phyloP scores from a whole-genome alignment of 2,888 invertebrate species.

The Lordiphosa andalusiaca region DNA sequence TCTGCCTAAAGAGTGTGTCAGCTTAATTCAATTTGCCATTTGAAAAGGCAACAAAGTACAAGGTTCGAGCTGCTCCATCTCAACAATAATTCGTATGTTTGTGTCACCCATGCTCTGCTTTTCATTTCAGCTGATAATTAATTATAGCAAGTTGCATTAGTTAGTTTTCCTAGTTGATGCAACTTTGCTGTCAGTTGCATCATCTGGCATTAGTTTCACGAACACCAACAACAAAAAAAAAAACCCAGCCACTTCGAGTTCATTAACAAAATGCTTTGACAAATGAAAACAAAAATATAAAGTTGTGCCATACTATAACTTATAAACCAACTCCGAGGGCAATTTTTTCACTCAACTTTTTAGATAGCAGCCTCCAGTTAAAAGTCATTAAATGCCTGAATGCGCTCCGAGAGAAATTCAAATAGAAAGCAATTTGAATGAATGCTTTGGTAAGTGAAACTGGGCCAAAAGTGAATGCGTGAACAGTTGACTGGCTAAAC shows the following conservation, averaged over 20 bases:
- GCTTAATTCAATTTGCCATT: background rate
- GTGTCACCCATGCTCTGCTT: too few species aligned
- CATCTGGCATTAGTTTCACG: background rate
- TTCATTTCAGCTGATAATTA: background rate
- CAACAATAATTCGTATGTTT: too few species aligned
- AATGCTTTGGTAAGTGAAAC: slow-evolving; percentile 26
- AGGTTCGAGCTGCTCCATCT: too few species aligned
- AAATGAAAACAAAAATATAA: slow-evolving; percentile 8
- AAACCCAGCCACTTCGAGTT: background rate
- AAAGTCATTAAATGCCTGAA: slow-evolving; percentile 16
- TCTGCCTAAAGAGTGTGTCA: background rate
- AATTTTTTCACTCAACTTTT: slow-evolving; percentile 11
- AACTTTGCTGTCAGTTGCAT: background rate
- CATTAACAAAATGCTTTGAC: slow-evolving; percentile 21
- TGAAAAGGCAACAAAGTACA: background rate
- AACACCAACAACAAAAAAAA: too few species aligned
- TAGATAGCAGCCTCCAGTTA: slow-evolving; percentile 3
- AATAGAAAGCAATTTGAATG: slow-evolving; percentile 35
- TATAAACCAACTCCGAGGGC: background rate
- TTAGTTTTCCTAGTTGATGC: background rate
- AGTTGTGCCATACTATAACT: background rate
- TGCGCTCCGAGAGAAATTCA: slow-evolving; percentile 26
- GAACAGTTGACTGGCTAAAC: slow-evolving; percentile 46
- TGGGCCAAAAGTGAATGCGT: slow-evolving; percentile 40
- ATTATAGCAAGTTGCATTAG: background rate